These are phyloP conservation scores for Mormyrus hasselquistii DNA, from an alignment of 2,797 vertebrate genomes.

Conservation along the genomic window DNA sequence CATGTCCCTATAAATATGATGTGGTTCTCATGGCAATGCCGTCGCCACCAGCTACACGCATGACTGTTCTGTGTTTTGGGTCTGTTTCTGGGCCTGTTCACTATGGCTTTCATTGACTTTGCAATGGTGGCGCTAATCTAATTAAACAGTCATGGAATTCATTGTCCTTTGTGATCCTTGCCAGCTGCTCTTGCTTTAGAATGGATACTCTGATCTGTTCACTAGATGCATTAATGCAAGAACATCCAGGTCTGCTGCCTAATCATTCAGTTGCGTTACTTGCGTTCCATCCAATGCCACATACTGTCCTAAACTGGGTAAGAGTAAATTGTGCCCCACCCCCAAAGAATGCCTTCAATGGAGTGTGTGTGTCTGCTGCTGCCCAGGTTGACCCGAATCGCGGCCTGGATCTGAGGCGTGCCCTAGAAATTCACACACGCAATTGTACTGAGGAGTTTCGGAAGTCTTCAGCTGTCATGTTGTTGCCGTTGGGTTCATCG, in stretches of 20 bases:
- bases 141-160: not conserved
- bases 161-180: not conserved
- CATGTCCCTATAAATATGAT: not conserved
- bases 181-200: not conserved
- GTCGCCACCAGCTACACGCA: not conserved
- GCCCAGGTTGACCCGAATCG: not conserved
- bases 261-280: not conserved
- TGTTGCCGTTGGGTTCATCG: not conserved
- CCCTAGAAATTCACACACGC: not conserved
- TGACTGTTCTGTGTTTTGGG: not conserved
- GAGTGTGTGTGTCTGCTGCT: not conserved
- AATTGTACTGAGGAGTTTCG: not conserved
- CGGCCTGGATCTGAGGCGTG: not conserved
- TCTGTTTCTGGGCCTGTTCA: not conserved
- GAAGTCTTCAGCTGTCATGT: not conserved
- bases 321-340: not conserved
- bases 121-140: not conserved
- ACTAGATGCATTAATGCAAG: not conserved
- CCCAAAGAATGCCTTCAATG: not conserved
- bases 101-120: not conserved
- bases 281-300: not conserved
- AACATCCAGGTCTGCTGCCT: not conserved
- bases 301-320: not conserved
- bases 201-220: not conserved
- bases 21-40: not conserved